Conservation (phyloP, 2,113 vertebrate genomes). For the Pelobates fuscus region DNA sequence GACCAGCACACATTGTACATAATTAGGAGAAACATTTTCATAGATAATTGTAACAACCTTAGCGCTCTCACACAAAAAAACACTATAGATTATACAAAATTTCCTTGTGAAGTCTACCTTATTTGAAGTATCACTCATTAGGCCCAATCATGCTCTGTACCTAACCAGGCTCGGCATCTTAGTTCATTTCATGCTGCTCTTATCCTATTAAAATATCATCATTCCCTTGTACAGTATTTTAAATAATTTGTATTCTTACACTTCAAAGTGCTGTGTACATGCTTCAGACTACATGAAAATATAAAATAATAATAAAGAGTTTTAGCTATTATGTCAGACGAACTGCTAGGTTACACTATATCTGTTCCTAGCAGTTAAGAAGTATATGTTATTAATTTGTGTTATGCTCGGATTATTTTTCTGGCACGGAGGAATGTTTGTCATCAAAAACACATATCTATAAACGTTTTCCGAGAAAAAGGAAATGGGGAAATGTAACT, state of each 20-base stretch:
- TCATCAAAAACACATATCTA: no score
- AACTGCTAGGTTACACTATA: not conserved
- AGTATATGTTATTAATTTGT: not conserved
- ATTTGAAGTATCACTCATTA: slow-evolving; percentile 34
- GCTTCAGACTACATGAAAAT: not conserved
- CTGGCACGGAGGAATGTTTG: no score
- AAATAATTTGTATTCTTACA: slow-evolving; percentile 36
- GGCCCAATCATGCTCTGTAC: slow-evolving; percentile 21
- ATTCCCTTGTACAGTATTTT: slow-evolving; percentile 11
- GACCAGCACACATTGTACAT: not conserved
- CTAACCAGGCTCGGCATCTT: not conserved
- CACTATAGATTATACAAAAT: not conserved
- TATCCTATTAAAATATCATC: slow-evolving; percentile 33
- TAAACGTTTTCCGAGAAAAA: no score
- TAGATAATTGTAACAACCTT: slow-evolving; percentile 23
- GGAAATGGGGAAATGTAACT: no score
- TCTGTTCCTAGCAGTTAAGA: no score
- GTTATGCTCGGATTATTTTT: not conserved
- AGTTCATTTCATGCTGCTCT: slow-evolving; percentile 22
- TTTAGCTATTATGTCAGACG: not conserved
- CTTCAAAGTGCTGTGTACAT: slow-evolving; percentile 25
- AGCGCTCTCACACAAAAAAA: slow-evolving; percentile 1
- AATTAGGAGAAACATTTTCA: slow-evolving; percentile 9
- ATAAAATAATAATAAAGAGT: not conserved
- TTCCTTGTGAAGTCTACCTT: slow-evolving; percentile 18